Evolutionary conservation across 92 coral and sea anemone species (phyloP), one percentile per base, ranked within the genome.

Genomic region (Meandrina meandrites): DNA sequence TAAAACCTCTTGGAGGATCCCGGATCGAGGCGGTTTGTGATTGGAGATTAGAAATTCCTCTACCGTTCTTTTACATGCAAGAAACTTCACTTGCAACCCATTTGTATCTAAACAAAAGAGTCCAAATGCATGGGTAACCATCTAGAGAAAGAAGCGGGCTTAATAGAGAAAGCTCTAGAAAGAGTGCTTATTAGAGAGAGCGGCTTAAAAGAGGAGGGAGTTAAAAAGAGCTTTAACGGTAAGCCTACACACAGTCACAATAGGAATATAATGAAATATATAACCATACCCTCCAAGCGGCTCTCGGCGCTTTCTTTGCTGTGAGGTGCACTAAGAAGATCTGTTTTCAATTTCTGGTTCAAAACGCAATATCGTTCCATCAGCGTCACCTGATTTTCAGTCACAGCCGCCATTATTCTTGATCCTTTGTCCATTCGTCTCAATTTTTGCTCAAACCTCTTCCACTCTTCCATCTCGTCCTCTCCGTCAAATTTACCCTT

Each of bases 371-470:
- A 54, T 16, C 87, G 81, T 60, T 84, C 87, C 56, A 58, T 74
- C 81, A 84, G 77, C 34, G 50, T 84, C 73, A 74, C 58, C 18
- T 75, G 87, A 28, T 84, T 84, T 56, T 74, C 80, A 8, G 72
- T 75, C 15, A 84, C 80, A 24, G 58, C 81, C 10, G 87, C 74
- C 73, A 36, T n/a, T 74, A n/a, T 18, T 18, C 21, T 60, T n/a
- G 67, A 60, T 21, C 70, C 35, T 8, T 54, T 57, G 56, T 34
- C 16, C 40, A 84, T 34, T 34, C 80, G 72, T 0, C 19, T 37
- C 72, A 57, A 21, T 4, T 54, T 24, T 1, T 57, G 17, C 35
- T 21, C 32, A 12, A 84, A 56, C 56, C 40, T 28, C 31, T 24
- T 37, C 79, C 79, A 54, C 71, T 84, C 80, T 45, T 84, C 3